Evolutionary conservation across 2,888 invertebrate genomes (phyloP), one percentile per base, ranked within the genome.

Genomic region (Drosophila emarginata): DNA sequence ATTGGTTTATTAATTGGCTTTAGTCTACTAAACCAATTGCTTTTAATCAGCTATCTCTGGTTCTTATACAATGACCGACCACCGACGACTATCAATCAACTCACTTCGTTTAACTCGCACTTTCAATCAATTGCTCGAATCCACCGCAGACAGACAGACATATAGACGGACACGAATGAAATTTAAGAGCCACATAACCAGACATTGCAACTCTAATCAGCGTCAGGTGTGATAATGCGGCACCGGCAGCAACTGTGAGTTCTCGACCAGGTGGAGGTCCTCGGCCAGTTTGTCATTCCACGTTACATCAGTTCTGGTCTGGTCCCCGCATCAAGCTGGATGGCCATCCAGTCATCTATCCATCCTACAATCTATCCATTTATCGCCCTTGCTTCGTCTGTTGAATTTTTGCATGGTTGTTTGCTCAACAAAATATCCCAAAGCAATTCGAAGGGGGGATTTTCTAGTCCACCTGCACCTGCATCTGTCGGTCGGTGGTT

Each of bases 161-260:
- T 23, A 23, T 23, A 65, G 63, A 36, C 54, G 36, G 60, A 64
- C 50, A 32, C 36, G 67, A 67, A 69, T 37, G 67, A 67, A 69
- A 78, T 76, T 81, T 67, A 74, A 76, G 67, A 64, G 71, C 45
- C 45, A 45, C 67, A 67, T 28, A 45, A 37, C 64, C 12, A 21
- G 23, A 15, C 54, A 18, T 40, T 51, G 54, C 54, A 69, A 59
- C 57, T 64, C 77, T 76, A 80, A 82, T 80, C 70, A 77, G 77
- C 64, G 68, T 64, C 77, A 80, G 83, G 86, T 86, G 80, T 69
- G 72, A 79, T 86, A 83, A 86, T 86, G 77, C 75, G 75, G 61
- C 67, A 11, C 15, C 18, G 4, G 21, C 45, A 45, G 21, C 40
- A 32, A 6, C 28, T 28, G 9, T 32, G 12, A 21, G 18, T 45